Conservation (phyloP, 2,113 vertebrate genomes). For the Oostethus manadensis region DNA sequence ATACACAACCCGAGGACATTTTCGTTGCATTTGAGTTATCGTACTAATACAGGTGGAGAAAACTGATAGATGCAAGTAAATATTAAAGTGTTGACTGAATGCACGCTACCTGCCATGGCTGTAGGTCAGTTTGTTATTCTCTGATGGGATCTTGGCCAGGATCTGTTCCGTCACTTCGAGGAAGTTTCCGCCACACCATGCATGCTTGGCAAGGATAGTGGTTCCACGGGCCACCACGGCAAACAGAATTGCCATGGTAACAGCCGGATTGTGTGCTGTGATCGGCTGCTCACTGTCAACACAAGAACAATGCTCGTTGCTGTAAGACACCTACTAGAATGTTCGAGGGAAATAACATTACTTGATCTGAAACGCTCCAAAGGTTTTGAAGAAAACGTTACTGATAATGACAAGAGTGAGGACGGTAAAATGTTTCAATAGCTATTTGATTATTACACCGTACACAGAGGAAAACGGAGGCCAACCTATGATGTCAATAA, state of each 20-base stretch:
- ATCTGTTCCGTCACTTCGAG: slow-evolving; percentile 97
- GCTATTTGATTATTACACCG: too few species aligned
- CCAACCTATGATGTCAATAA: neutral
- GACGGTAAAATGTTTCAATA: too few species aligned
- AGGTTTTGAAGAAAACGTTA: neutral
- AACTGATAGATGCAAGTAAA: neutral
- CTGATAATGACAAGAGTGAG: neutral
- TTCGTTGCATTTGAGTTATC: too few species aligned
- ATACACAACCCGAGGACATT: too few species aligned
- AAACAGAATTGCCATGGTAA: slow-evolving; percentile 94
- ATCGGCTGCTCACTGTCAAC: slow-evolving; percentile 5
- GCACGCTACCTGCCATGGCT: slow-evolving; percentile 86
- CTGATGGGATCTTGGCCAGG: slow-evolving; percentile 91
- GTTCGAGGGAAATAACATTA: neutral
- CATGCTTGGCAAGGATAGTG: slow-evolving; percentile 94
- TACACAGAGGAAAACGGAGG: slow-evolving; percentile 14
- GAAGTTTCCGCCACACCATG: slow-evolving; percentile 96
- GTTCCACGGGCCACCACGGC: slow-evolving; percentile 93
- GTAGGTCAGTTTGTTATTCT: slow-evolving; percentile 97
- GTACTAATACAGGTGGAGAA: too few species aligned
- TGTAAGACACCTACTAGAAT: neutral
- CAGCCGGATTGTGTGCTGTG: slow-evolving; percentile 24
- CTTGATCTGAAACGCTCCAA: neutral
- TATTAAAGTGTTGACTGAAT: neutral
- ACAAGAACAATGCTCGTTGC: neutral